phyloP scores from a whole-genome alignment of 2,888 invertebrate species.

The Chrysolina haemoptera region DNA sequence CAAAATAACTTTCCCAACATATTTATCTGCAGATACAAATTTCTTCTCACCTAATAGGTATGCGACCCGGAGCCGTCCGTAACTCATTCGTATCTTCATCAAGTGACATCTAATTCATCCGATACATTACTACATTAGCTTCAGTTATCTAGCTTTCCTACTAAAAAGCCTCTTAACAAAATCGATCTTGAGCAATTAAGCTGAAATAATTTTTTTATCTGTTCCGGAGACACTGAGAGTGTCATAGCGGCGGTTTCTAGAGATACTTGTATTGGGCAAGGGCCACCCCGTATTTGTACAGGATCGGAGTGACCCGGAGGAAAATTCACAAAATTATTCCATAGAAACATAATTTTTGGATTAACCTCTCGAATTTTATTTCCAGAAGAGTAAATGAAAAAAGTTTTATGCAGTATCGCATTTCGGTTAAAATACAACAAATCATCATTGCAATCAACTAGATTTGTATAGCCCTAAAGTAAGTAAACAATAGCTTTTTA shows the following conservation, averaged over 20 bases:
- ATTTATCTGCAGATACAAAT: slow-evolving; percentile 17
- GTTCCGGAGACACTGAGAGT: slow-evolving; percentile 42
- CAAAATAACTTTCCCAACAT: neutral
- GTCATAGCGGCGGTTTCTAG: slow-evolving; percentile 38
- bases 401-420: too few relatives aligned
- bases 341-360: too few relatives aligned
- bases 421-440: too few relatives aligned
- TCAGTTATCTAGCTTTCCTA: slow-evolving; percentile 40
- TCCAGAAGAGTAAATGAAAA: too few relatives aligned
- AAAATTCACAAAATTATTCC: too few relatives aligned
- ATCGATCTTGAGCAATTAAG: slow-evolving; percentile 47
- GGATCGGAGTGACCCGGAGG: neutral
- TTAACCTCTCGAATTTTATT: too few relatives aligned
- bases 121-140: slow-evolving; percentile 40
- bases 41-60: slow-evolving; percentile 25
- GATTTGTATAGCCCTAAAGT: too few relatives aligned
- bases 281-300: slow-evolving; percentile 29
- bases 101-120: slow-evolving; percentile 46
- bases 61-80: slow-evolving; percentile 17
- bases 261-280: slow-evolving; percentile 19
- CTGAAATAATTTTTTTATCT: slow-evolving; percentile 47
- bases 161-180: slow-evolving; percentile 47
- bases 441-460: too few relatives aligned
- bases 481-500: too few relatives aligned
- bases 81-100: slow-evolving; percentile 38